These are phyloP conservation scores for Dryobates pubescens DNA, from an alignment of 2,797 vertebrate genomes.

Conservation along the genomic window DNA sequence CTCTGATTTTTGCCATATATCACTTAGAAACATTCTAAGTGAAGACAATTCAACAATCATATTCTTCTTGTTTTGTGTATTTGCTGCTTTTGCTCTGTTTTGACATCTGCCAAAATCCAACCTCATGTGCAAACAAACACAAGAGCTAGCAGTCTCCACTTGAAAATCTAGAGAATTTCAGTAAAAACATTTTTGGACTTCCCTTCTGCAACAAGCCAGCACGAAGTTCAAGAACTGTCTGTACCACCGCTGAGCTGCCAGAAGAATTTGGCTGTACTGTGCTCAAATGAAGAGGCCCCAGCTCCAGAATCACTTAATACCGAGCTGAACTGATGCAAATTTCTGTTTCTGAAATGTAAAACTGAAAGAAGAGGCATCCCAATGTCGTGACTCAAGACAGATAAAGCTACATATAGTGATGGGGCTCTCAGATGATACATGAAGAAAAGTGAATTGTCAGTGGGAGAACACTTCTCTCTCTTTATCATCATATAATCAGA, in stretches of 20 bases:
- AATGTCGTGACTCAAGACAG: background rate
- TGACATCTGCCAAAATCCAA: background rate
- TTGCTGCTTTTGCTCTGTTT: background rate
- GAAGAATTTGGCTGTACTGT: background rate
- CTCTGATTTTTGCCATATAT: background rate
- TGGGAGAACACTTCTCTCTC: background rate
- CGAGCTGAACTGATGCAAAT: background rate
- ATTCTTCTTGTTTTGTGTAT: background rate
- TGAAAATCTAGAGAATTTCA: background rate
- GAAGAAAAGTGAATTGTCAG: background rate
- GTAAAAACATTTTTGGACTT: background rate
- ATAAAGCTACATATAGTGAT: background rate
- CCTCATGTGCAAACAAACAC: background rate
- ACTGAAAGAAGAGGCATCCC: background rate
- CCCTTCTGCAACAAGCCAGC: background rate
- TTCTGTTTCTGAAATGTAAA: background rate
- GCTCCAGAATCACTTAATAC: background rate
- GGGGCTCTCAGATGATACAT: background rate
- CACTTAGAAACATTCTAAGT: accelerated
- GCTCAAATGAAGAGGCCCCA: background rate
- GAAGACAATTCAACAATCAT: background rate
- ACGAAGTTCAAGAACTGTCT: slow-evolving; percentile 33
- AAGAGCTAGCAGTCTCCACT: background rate
- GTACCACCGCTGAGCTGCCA: slow-evolving; percentile 2
- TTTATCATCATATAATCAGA: background rate